A percentile compares a stretch with the other conserved stretches of the same genome.
phyloP scores from a whole-genome alignment of 2,797 vertebrate genomes.

The Macropodus opercularis region DNA sequence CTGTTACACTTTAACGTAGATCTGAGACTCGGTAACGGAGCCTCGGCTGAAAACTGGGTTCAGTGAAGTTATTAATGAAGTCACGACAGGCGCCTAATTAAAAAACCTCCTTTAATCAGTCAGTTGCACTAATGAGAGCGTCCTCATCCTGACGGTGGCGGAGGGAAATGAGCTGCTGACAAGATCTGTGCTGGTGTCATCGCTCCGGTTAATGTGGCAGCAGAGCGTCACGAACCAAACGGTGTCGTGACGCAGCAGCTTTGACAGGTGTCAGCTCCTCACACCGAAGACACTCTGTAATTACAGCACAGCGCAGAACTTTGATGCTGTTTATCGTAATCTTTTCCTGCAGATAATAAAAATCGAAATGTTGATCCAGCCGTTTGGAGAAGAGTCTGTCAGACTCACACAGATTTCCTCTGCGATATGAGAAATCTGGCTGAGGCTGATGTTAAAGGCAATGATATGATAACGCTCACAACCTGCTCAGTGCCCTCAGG shows the following conservation, averaged over 20 bases:
- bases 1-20: not conserved
- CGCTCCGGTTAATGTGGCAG: constrained; percentile 21
- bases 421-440: constrained; percentile 45
- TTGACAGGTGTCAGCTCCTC: constrained; percentile 11
- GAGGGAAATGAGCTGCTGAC: constrained; percentile 45
- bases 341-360: constrained; percentile 22
- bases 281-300: constrained; percentile 1
- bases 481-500: no score
- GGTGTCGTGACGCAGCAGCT: constrained; percentile 7
- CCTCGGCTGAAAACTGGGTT: constrained; percentile 1
- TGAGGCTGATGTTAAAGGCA: constrained; percentile 8
- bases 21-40: not conserved
- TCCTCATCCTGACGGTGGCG: constrained; percentile 21
- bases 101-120: constrained; percentile 43
- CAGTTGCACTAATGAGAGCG: constrained; percentile 51
- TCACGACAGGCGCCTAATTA: constrained; percentile 30
- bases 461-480: constrained; percentile 54
- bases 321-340: not conserved
- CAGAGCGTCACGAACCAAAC: constrained; percentile 8
- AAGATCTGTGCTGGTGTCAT: constrained; percentile 34
- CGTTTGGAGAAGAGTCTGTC: constrained; percentile 33
- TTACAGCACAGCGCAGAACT: not conserved
- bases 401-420: constrained; percentile 20
- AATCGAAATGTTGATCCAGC: no score
- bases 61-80: constrained; percentile 6